Evolutionary conservation across 2,113 vertebrate genomes (phyloP).

Genomic region (Taurulus bubalis): DNA sequence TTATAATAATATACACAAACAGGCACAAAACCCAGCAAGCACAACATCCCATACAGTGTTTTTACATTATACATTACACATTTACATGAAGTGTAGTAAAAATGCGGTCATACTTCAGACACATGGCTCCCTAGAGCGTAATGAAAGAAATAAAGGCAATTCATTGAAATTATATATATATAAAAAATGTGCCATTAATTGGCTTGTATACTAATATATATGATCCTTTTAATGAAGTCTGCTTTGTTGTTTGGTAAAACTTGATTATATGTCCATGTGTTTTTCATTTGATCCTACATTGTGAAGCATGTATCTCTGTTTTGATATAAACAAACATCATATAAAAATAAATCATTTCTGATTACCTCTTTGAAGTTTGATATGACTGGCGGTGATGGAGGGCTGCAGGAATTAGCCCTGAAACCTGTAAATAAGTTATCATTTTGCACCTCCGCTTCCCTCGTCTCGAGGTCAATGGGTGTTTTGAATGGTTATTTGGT

Average conservation of each 20-base stretch:
- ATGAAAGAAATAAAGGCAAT: slow-evolving; percentile 7
- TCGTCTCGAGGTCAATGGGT: background rate
- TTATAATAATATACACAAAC: background rate
- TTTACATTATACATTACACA: background rate
- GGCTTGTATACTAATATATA: background rate
- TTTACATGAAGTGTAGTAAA: background rate
- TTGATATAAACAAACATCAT: no score
- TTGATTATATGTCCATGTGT: no score
- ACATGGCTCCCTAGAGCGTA: slow-evolving; percentile 1
- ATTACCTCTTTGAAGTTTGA: no score
- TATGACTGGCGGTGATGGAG: background rate
- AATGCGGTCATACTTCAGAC: background rate
- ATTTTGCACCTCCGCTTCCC: background rate
- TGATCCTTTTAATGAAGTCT: background rate
- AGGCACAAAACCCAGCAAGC: background rate
- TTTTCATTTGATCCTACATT: no score
- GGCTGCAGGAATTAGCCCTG: background rate
- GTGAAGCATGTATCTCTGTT: no score
- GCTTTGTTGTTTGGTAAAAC: no score
- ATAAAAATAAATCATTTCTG: no score
- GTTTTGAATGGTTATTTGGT: background rate
- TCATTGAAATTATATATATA: slow-evolving; percentile 4
- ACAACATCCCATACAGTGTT: background rate
- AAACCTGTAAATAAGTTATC: background rate
- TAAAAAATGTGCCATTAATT: slow-evolving; percentile 11